Percentiles rank a stretch among this genome's conserved stretches.
Conservation (phyloP, 2,888 invertebrate species). For the Palloptera scutellata region DNA sequence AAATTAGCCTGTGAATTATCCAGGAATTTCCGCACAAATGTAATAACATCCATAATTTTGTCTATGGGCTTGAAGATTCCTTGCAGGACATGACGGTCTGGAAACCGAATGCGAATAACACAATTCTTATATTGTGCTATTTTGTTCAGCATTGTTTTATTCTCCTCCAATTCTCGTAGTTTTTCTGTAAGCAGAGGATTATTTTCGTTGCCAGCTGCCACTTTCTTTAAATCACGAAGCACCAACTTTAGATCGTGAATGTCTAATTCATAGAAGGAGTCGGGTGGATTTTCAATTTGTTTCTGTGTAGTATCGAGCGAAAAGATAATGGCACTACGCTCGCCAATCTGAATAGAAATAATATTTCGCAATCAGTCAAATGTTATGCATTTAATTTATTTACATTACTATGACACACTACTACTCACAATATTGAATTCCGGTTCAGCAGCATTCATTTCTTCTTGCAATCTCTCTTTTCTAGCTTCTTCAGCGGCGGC, state of each 20-base stretch:
- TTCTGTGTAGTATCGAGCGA: conserved; percentile 70
- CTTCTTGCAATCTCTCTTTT: conserved; percentile 30
- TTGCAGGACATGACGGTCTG: conserved; percentile 85
- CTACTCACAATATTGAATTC: conserved; percentile 53
- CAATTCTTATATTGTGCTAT: conserved; percentile 77
- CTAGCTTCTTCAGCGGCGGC: conserved; percentile 33
- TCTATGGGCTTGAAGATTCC: conserved; percentile 83
- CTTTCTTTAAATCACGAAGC: conserved; percentile 76
- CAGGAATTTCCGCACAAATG: conserved; percentile 79
- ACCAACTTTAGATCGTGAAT: conserved; percentile 81
- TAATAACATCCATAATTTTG: conserved; percentile 73
- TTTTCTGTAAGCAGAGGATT: conserved; percentile 76
- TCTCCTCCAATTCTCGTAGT: conserved; percentile 69
- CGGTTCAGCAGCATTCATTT: conserved; percentile 45
- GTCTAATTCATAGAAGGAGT: conserved; percentile 89
- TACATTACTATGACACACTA: not conserved
- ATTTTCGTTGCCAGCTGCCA: conserved; percentile 72
- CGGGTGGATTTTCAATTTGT: conserved; percentile 77
- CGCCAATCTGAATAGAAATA: conserved; percentile 70
- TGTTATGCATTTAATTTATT: not conserved
- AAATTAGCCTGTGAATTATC: conserved; percentile 73
- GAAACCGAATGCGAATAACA: conserved; percentile 86
- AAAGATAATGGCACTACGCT: conserved; percentile 79
- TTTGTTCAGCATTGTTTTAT: conserved; percentile 67
- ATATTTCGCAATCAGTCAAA: conserved; percentile 3